Conservation (phyloP, 2,797 vertebrate genomes). For the Bryconaethiops microstoma region DNA sequence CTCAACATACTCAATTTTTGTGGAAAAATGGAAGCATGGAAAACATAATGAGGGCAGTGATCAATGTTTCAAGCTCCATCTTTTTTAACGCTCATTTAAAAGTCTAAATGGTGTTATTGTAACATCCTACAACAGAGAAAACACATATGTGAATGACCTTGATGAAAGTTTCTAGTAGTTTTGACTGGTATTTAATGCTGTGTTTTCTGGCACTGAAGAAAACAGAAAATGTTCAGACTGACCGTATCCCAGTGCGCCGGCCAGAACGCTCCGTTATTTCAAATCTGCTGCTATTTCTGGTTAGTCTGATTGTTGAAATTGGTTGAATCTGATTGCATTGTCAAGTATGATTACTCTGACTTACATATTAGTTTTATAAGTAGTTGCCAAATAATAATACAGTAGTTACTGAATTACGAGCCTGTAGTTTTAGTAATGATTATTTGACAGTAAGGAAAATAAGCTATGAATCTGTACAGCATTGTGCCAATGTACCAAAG, state of each 20-base stretch:
- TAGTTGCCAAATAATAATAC: neutral
- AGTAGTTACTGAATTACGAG: neutral
- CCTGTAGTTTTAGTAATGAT: neutral
- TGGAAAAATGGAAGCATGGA: neutral
- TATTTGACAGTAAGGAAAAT: neutral
- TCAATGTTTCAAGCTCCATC: conserved; percentile 13
- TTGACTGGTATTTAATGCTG: conserved; percentile 9
- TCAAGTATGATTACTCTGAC: neutral
- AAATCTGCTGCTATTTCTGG: neutral
- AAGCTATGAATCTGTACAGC: no score
- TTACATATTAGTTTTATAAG: neutral
- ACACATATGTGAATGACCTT: neutral
- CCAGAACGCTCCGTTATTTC: neutral
- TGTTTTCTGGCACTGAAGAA: conserved; percentile 16
- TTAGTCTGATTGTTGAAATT: neutral
- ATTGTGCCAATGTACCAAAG: no score
- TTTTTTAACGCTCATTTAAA: conserved; percentile 10
- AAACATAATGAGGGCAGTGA: conserved; percentile 1
- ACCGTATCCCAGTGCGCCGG: neutral
- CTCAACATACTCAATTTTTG: neutral
- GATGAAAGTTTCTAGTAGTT: neutral
- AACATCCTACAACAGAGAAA: conserved; percentile 3
- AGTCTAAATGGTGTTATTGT: neutral
- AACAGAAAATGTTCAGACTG: conserved; percentile 2
- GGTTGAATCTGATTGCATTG: neutral